A percentile compares a stretch with the other conserved stretches of the same genome.
Evolutionary conservation across 2,113 vertebrate genomes (phyloP).

Genomic region (Vireo altiloquus): DNA sequence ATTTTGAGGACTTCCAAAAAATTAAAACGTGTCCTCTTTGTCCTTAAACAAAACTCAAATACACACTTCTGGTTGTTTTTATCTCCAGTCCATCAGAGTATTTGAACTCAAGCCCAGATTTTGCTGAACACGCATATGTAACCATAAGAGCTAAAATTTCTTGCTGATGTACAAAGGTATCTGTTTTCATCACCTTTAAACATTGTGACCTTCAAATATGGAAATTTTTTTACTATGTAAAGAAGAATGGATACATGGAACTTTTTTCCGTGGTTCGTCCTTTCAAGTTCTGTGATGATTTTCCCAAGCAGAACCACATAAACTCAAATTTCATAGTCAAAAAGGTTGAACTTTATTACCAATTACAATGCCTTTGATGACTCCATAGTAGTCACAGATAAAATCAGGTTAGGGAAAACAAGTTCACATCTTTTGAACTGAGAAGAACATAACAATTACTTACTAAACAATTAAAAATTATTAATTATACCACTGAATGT

Average conservation of each 20-base stretch:
- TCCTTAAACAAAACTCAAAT: not conserved
- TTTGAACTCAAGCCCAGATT: not conserved
- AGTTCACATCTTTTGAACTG: not conserved
- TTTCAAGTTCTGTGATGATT: not conserved
- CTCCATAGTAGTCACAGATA: conserved; percentile 10
- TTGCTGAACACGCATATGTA: not conserved
- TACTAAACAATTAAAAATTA: conserved; percentile 40
- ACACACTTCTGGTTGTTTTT: not conserved
- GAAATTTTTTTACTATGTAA: not conserved
- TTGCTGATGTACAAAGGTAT: not conserved
- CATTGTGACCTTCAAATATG: not conserved
- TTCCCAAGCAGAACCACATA: not conserved
- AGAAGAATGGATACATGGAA: not conserved
- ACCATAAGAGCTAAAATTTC: not conserved
- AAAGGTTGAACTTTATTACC: conserved; percentile 8
- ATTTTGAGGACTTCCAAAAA: not conserved
- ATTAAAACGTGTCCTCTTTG: not conserved
- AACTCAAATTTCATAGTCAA: conserved; percentile 1
- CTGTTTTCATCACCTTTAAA: not conserved
- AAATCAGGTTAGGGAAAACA: conserved; percentile 33
- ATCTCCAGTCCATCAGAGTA: not conserved
- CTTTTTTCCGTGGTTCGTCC: not conserved
- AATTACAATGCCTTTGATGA: conserved; percentile 47
- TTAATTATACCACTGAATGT: conserved; percentile 41
- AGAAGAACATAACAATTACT: conserved; percentile 1